Conservation (phyloP, 2,113 vertebrate genomes). For the Grantiella picta region DNA sequence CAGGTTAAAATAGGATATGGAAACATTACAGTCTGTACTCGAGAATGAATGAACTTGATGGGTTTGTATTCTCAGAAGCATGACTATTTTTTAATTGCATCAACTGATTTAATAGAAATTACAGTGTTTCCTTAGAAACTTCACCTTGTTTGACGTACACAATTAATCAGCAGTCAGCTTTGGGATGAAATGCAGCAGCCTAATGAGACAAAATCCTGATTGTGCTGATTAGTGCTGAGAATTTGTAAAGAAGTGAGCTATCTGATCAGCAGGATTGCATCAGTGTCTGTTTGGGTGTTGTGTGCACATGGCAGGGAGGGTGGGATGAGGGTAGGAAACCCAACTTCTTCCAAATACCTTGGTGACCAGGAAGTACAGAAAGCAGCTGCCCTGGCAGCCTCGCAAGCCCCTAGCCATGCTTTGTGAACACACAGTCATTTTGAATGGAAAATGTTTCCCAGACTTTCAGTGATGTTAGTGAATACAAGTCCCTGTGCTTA, state of each 20-base stretch:
- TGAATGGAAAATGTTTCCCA: neutral
- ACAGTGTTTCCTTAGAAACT: conserved; percentile 15
- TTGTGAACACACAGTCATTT: neutral
- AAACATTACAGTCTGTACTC: neutral
- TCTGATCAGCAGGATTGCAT: neutral
- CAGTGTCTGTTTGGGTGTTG: neutral
- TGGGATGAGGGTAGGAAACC: neutral
- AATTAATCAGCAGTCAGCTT: neutral
- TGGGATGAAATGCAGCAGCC: neutral
- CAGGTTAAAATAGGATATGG: neutral
- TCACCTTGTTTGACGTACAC: neutral
- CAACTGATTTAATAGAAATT: neutral
- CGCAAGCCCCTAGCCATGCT: neutral
- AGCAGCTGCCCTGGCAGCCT: neutral
- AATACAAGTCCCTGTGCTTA: no score
- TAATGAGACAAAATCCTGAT: neutral
- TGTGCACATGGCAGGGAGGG: accelerated
- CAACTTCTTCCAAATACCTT: neutral
- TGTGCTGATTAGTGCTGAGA: neutral
- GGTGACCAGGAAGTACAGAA: neutral
- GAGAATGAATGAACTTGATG: neutral
- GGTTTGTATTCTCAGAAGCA: neutral
- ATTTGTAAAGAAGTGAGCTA: neutral
- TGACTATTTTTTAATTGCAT: neutral
- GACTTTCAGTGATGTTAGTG: neutral